phyloP scores from a whole-genome alignment of 2,888 invertebrate genomes.

The Dendrolimus houi region DNA sequence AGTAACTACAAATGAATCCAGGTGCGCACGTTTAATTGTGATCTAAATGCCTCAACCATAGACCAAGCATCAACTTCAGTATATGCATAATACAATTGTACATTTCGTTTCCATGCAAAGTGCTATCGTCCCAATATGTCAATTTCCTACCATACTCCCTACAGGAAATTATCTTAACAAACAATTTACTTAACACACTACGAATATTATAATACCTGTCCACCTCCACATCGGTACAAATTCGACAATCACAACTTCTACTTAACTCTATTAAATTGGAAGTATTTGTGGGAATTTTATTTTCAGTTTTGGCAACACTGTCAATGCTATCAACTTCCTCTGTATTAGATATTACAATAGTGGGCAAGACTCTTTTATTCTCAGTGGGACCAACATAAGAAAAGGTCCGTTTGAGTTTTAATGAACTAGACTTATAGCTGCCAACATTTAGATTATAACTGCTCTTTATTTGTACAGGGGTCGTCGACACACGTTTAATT shows the following conservation, averaged over 20 bases:
- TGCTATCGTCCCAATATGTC: constrained; percentile 54
- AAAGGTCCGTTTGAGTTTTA: constrained; percentile 23
- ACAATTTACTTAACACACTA: constrained; percentile 42
- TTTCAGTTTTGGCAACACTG: constrained; percentile 38
- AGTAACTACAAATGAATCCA: not conserved
- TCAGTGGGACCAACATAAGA: constrained; percentile 11
- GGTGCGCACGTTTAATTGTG: constrained; percentile 31
- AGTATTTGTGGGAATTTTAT: constrained; percentile 27
- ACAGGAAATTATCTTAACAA: constrained; percentile 40
- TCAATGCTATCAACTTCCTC: constrained; percentile 10
- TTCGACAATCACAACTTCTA: constrained; percentile 59
- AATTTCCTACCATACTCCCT: constrained; percentile 40
- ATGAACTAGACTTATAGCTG: constrained; percentile 13
- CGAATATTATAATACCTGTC: constrained; percentile 32
- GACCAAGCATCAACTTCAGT: constrained; percentile 58
- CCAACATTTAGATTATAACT: constrained; percentile 4
- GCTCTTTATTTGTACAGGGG: not conserved
- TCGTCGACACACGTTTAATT: constrained; percentile 8
- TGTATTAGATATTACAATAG: constrained; percentile 26
- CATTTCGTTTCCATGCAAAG: constrained; percentile 53
- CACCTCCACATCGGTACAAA: constrained; percentile 44
- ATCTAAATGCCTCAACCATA: constrained; percentile 68
- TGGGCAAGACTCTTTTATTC: constrained; percentile 18
- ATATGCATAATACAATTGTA: constrained; percentile 53
- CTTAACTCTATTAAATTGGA: constrained; percentile 45